Evolutionary conservation across 2,797 vertebrate species (phyloP).

Genomic region (Pangasius krempfi): DNA sequence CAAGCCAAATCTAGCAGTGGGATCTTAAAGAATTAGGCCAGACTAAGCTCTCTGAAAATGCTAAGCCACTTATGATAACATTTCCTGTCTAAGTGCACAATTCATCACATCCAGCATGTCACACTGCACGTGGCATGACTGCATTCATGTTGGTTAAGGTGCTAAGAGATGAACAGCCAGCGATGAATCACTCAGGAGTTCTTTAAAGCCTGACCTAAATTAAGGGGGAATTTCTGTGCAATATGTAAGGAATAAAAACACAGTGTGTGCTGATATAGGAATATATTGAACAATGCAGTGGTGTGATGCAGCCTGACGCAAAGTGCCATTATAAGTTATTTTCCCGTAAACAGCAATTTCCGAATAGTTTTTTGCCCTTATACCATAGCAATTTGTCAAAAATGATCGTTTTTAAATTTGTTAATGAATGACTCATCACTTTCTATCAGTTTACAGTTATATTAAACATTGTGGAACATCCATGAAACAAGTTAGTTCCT

Average conservation of each 20-base stretch:
- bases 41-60: conserved; percentile 53
- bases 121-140: background rate
- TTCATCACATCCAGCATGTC: conserved; percentile 34
- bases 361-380: background rate
- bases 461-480: background rate
- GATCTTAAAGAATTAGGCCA: conserved; percentile 41
- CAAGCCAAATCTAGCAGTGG: conserved; percentile 3
- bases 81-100: conserved; percentile 18
- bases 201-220: background rate
- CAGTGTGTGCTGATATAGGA: background rate
- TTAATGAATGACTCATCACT: background rate
- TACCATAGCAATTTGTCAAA: background rate
- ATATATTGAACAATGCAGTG: background rate
- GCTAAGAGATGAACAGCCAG: background rate
- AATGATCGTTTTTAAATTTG: background rate
- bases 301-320: background rate
- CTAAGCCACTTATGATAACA: conserved; percentile 53
- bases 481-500: background rate
- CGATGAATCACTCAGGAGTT: background rate
- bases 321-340: background rate
- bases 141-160: background rate
- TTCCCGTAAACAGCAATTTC: background rate
- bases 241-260: background rate
- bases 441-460: background rate
- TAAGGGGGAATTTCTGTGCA: background rate